Base-by-base conservation (phyloP, 1,140 invertebrate species). In the Cherax destructor region DNA sequence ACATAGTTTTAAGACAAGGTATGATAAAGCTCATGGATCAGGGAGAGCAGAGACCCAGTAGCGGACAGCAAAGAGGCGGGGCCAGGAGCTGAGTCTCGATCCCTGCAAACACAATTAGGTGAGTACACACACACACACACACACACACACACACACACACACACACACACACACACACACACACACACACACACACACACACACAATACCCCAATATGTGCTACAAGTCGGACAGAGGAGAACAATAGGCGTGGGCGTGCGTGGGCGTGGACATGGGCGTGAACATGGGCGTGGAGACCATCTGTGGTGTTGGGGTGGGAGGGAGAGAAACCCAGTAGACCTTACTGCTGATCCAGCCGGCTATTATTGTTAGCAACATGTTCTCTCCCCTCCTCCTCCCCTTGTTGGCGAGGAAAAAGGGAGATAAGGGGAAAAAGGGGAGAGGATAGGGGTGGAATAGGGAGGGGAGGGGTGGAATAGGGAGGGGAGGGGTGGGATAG, bases 351-450 rank as follows among this genome's bases (percentile, higher is more conserved):
- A 10, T n/a, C 78, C 79, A 50, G 3, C 16, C 79, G 18, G 13
- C 21, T 78, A 76, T 87, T 87, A 87, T 87, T 87, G 85, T 87
- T 47, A 50, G 52, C 24, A 87, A 87, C 77, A 87, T 87, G 74
- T 61, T 86, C 50, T 69, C 11, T 13, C 52, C 52, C 52, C 52
- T 56, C 52, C 52, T 13, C 52, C 52, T 56, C 52, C 52, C 77
- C 85, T 61, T 87, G 72, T 86, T 65, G 61, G 61, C 13, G 61
- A 16, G 16, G 61, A 16, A 7, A 65, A 65, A 1, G 56, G 78
- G 18, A 18, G 49, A n/a, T 16, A 13, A 52, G 18, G 24, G 47
- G 16, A 52, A 52, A 52, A 80, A 4, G 56, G 49, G 21, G 47
- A 80, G 47, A 50, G 21, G 78, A 80, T n/a, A 52, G 30, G 4